Evolutionary conservation across 2,797 vertebrate genomes (phyloP).

Genomic region (Parambassis ranga): DNA sequence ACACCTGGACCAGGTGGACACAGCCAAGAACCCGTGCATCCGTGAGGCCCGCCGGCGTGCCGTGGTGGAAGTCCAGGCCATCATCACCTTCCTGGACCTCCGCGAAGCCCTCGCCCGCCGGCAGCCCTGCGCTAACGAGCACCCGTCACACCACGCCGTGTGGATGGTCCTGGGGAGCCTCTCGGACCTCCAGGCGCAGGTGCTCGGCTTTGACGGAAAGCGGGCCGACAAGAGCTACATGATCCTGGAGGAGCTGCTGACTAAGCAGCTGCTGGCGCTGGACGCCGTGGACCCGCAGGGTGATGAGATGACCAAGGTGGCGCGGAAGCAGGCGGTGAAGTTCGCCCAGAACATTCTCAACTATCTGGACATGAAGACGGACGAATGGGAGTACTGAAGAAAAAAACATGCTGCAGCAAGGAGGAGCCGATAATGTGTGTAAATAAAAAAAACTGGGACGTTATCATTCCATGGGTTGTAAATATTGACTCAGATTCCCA

Average conservation of each 20-base stretch:
- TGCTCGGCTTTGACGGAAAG: conserved; percentile 91
- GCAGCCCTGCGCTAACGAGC: conserved; percentile 78
- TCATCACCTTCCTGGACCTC: conserved; percentile 92
- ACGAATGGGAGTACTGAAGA: conserved; percentile 94
- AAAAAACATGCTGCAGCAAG: conserved; percentile 7
- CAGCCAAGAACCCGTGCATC: conserved; percentile 95
- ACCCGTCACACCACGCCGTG: conserved; percentile 84
- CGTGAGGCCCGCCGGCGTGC: conserved; percentile 93
- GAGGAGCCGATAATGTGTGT: conserved; percentile 40
- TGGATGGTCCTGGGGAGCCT: conserved; percentile 89
- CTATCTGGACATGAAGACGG: conserved; percentile 97
- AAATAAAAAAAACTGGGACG: conserved; percentile 42
- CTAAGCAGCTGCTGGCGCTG: conserved; percentile 92
- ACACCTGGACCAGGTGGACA: conserved; percentile 90
- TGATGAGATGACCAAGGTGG: conserved; percentile 87
- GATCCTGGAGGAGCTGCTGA: conserved; percentile 94
- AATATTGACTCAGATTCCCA: conserved; percentile 68
- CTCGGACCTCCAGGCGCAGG: conserved; percentile 91
- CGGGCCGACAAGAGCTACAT: conserved; percentile 95
- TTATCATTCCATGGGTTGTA: conserved; percentile 60
- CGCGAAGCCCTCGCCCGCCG: conserved; percentile 85
- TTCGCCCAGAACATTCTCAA: conserved; percentile 96
- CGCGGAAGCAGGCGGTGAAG: conserved; percentile 95
- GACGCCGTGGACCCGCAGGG: conserved; percentile 96
- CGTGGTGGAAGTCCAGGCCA: conserved; percentile 91